Evolutionary conservation across 2,797 vertebrate species (phyloP), one percentile per base, ranked within the genome.

Genomic region (Mormyrops attenuatus): DNA sequence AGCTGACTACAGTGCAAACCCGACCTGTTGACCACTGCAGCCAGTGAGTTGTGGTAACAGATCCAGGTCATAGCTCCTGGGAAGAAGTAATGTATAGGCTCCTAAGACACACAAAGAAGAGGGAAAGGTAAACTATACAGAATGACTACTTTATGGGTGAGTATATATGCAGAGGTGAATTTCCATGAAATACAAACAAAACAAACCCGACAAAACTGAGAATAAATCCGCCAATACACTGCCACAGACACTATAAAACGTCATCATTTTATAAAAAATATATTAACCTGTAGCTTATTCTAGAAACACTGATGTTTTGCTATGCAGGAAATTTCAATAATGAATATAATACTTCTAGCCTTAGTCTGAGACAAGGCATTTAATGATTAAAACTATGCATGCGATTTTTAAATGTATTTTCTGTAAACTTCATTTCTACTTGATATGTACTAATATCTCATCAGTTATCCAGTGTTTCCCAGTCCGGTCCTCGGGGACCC

Each of bases 111-210:
- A 88, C 30, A 85, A 85, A 63, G 85, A 87, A 66, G 91, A 88
- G 9, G 30, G 44, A 88, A 85, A 80, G 60, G 77, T 87, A 89
- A 91, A 91, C 90, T 8, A n/a, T 53, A 53, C 63, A 91, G 92
- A 92, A 89, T 91, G 91, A 92, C 90, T 90, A 57, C 41, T 92
- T 92, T 91, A 92, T 92, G 91, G 66, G 87, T 17, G 34, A 17
- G 73, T 15, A 38, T 49, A 86, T 91, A 88, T 90, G 85, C 91
- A 88, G 90, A 91, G 91, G 89, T 82, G 91, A 88, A 91, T 90
- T 92, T 91, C 88, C 90, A 91, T 91, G 90, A 91, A 91, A 85
- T 88, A 89, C 53, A 84, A 91, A 90, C 90, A 88, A 88, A 91
- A 92, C 91, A 92, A 85, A 91, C 82, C 11, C 8, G 87, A 85